Percentiles rank a stretch among this genome's conserved stretches.
Conservation (phyloP, 2,888 invertebrate species). For the Leuctra nigra region DNA sequence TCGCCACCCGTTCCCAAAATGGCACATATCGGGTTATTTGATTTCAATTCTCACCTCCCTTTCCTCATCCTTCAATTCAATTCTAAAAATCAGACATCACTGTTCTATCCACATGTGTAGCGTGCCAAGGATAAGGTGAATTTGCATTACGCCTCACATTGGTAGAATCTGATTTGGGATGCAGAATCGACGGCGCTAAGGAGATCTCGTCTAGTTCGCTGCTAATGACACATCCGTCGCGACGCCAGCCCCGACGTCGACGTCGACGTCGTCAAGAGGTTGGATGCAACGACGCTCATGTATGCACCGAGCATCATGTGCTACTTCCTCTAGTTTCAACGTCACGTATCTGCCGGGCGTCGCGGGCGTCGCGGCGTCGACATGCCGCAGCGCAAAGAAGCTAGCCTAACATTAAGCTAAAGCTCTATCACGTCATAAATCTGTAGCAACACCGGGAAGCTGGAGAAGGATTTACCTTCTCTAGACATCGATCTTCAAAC, state of each 20-base stretch:
- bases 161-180: not conserved
- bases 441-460: constrained; percentile 15
- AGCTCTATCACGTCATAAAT: constrained; percentile 17
- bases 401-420: constrained; percentile 4
- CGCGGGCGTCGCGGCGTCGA: too few relatives aligned
- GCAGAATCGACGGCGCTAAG: not conserved
- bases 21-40: constrained; percentile 14
- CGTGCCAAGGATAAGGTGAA: constrained; percentile 12
- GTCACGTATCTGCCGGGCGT: too few relatives aligned
- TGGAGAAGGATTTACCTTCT: not conserved
- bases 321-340: too few relatives aligned
- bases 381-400: too few relatives aligned
- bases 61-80: not conserved
- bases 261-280: too few relatives aligned
- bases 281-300: too few relatives aligned
- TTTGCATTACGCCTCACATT: constrained; percentile 16
- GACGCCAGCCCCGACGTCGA: not conserved
- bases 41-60: constrained; percentile 11
- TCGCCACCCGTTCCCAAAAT: not conserved
- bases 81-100: not conserved
- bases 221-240: not conserved
- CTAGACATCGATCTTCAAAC: constrained; percentile 4
- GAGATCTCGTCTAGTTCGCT: too few relatives aligned
- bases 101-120: not conserved
- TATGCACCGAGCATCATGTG: too few relatives aligned